These are phyloP conservation scores for Trinorchestia longiramus DNA, from an alignment of 1,140 invertebrate species.

Conservation along the genomic window DNA sequence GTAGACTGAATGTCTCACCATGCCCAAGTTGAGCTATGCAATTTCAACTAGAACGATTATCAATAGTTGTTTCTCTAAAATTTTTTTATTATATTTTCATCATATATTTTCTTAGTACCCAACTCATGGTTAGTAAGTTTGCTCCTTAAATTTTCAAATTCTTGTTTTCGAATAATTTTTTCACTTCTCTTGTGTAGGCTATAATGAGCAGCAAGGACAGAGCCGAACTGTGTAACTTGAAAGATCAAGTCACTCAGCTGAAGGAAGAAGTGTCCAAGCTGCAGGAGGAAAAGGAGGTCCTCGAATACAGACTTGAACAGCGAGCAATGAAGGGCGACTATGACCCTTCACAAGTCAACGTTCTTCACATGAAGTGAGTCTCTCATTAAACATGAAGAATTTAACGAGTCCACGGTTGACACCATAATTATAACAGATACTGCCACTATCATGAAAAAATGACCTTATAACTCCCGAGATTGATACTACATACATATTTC, in stretches of 20 bases:
- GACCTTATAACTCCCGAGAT: too few species aligned
- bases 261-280: conserved; percentile 75
- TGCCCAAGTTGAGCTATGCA: too few species aligned
- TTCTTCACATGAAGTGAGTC: conserved; percentile 65
- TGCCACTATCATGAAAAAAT: too few species aligned
- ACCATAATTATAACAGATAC: too few species aligned
- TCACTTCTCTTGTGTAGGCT: neutral
- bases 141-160: too few species aligned
- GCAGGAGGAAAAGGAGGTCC: conserved; percentile 75
- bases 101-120: too few species aligned
- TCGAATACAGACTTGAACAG: conserved; percentile 78
- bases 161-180: neutral
- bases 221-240: conserved; percentile 67
- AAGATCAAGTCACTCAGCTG: conserved; percentile 73
- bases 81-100: too few species aligned
- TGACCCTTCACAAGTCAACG: conserved; percentile 71
- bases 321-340: conserved; percentile 75
- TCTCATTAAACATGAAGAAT: neutral
- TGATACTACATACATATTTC: too few species aligned
- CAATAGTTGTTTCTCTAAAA: too few species aligned
- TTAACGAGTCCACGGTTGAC: neutral
- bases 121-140: too few species aligned
- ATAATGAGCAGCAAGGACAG: conserved; percentile 12
- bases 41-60: too few species aligned
- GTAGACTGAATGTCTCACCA: too few species aligned